These are phyloP conservation scores for Drosophila busckii DNA, from an alignment of 1,140 invertebrate genomes.

Conservation along the genomic window DNA sequence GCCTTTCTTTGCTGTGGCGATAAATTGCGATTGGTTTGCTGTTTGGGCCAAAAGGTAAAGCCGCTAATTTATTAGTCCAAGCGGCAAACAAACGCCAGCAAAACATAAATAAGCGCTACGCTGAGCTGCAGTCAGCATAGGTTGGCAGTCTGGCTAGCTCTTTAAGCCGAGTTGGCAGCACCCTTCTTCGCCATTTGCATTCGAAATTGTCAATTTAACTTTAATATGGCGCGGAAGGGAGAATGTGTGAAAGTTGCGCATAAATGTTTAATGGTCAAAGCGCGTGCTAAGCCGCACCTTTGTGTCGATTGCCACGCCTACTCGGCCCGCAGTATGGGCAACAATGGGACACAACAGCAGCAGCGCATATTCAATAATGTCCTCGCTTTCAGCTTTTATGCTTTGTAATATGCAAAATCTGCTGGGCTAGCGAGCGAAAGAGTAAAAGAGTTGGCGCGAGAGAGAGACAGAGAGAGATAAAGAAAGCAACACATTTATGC, in stretches of 20 bases:
- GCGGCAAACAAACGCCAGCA: slow-evolving; percentile 56
- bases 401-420: slow-evolving; percentile 60
- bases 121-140: slow-evolving; percentile 17
- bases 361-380: slow-evolving; percentile 74
- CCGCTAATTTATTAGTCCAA: slow-evolving; percentile 69
- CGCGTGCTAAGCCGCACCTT: slow-evolving; percentile 50
- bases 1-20: slow-evolving; percentile 59
- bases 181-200: neutral
- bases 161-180: slow-evolving; percentile 26
- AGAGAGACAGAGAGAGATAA: neutral
- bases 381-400: slow-evolving; percentile 70
- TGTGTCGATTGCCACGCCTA: slow-evolving; percentile 23
- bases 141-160: slow-evolving; percentile 34
- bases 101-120: slow-evolving; percentile 58
- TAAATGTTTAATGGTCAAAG: slow-evolving; percentile 70
- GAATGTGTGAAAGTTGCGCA: slow-evolving; percentile 42
- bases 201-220: slow-evolving; percentile 33
- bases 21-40: slow-evolving; percentile 72
- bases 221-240: slow-evolving; percentile 34
- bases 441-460: neutral
- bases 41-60: slow-evolving; percentile 64
- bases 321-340: neutral
- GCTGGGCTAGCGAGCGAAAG: slow-evolving; percentile 7
- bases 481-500: slow-evolving; percentile 57
- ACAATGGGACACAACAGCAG: slow-evolving; percentile 53